Evolutionary conservation across 2,797 vertebrate genomes (phyloP), one percentile per base, ranked within the genome.

Genomic region (Lutjanus argentimaculatus): DNA sequence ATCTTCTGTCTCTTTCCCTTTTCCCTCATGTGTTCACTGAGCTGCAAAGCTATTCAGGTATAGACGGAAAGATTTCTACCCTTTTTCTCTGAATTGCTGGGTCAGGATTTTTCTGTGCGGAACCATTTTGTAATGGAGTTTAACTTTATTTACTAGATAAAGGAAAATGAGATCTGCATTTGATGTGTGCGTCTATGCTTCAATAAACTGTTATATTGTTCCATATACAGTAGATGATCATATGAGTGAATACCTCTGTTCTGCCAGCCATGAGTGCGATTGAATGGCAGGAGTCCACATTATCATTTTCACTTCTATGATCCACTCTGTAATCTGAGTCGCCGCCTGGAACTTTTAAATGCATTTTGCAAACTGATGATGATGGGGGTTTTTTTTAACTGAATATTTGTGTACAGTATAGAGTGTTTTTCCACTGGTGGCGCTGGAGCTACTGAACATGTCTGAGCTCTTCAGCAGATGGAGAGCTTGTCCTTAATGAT

Each of bases 21-120:
- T 89, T 95, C 92, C 92, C 91, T 93, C 87, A 92, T 93, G 93
- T 95, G 94, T 92, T 95, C 95, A 95, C 92, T 94, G 95, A 95
- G 94, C 94, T 95, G 95, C 94, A 94, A 95, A 96, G 93, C 94
- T 92, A 94, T 95, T 96, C 94, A 95, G 91, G 93, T 95, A 91
- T 85, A 91, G 91, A 94, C 93, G 83, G 91, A 95, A 94, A 92
- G 92, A 95, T 95, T 94, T 92, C 92, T 84, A 85, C 94, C 92
- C 92, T 91, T 87, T 74, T 52, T 73, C 89, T 91, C 88, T 74
- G 90, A 95, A 94, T 91, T 92, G 94, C 93, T 94, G 85, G 93
- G 88, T 95, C 92, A 94, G 95, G 93, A 85, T 88, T 95, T 95
- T 93, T 92, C 92, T 92, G 83, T 72, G 91, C 80, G 66, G 86